Percentiles rank a stretch among this genome's conserved stretches.
Evolutionary conservation across 1,140 invertebrate species (phyloP).

Genomic region (Onthophagus taurus): DNA sequence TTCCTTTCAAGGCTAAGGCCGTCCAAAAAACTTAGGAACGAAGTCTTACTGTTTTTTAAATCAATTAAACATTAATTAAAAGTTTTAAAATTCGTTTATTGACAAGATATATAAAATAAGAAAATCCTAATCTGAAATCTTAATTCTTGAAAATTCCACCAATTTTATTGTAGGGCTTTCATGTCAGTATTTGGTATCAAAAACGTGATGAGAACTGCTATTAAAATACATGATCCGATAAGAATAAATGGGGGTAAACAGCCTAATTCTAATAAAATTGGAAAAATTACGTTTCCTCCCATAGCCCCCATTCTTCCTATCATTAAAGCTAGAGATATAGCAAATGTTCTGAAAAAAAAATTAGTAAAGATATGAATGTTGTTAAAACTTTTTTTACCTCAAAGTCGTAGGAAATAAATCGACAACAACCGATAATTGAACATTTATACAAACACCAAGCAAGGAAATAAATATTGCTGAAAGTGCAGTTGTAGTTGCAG

Average conservation of each 20-base stretch:
- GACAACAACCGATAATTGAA: slow-evolving; percentile 24
- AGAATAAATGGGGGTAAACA: slow-evolving; percentile 30
- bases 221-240: slow-evolving; percentile 17
- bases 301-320: slow-evolving; percentile 26
- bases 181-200: slow-evolving; percentile 20
- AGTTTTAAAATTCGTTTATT: too few relatives aligned
- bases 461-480: slow-evolving; percentile 22
- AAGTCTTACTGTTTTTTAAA: too few relatives aligned
- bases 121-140: too few relatives aligned
- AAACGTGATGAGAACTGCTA: neutral
- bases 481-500: slow-evolving; percentile 14
- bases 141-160: neutral
- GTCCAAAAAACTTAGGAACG: too few relatives aligned
- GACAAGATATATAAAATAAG: too few relatives aligned
- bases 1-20: too few relatives aligned
- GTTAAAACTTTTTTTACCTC: slow-evolving; percentile 19
- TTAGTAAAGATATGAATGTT: neutral
- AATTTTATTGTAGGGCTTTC: slow-evolving; percentile 19
- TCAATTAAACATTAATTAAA: too few relatives aligned
- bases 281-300: slow-evolving; percentile 31
- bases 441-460: slow-evolving; percentile 23
- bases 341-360: slow-evolving; percentile 24
- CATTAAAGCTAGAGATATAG: slow-evolving; percentile 26
- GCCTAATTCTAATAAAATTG: slow-evolving; percentile 23
- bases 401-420: slow-evolving; percentile 34